Evolutionary conservation across 2,797 vertebrate genomes (phyloP), one percentile per base, ranked within the genome.

Genomic region (Catharus ustulatus): DNA sequence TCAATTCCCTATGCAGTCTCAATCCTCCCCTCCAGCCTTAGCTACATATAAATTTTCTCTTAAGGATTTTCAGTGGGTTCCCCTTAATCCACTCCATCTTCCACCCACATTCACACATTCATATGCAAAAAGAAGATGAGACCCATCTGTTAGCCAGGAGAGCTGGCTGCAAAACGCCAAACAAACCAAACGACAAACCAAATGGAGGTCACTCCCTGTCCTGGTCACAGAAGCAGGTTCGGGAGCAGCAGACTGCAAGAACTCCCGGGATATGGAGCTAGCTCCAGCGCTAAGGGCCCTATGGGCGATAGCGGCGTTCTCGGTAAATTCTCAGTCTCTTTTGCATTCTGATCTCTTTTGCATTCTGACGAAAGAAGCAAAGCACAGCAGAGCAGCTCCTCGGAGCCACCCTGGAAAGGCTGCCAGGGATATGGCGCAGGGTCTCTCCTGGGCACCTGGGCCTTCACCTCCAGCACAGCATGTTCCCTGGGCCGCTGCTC

Each of bases 281-380:
- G 8, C 8, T 3, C 4, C 0, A 48, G 45, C 1, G 1, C 67
- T 27, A 2, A 0, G 0, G n/a, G 36, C 3, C 1, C 67, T 16
- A 2, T 0, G 0, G 51, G 13, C 1, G 0, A 36, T 5, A 77
- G 14, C 4, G 0, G 5, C 18, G 2, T 26, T 55, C 58, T 13
- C 0, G 0, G 7, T 16, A 23, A 57, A 71, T 52, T 38, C 48
- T 27, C 52, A 4, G 32, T 14, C 38, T 32, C 14, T 24, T 36
- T 2, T 6, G 6, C 73, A 32, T 10, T 21, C 45, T 13, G 10
- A 40, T 14, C 38, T 32, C 14, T 24, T 36, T 2, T 6, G 6
- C 73, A 32, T 10, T 21, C 45, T 13, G 10, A 40, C 34, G 15
- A 54, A 30, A 11, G 4, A 29, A 15, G 45, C 19, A 27, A 15